These are phyloP conservation scores for Eupithecia vulgata DNA, from an alignment of 2,888 invertebrate genomes.

Conservation along the genomic window DNA sequence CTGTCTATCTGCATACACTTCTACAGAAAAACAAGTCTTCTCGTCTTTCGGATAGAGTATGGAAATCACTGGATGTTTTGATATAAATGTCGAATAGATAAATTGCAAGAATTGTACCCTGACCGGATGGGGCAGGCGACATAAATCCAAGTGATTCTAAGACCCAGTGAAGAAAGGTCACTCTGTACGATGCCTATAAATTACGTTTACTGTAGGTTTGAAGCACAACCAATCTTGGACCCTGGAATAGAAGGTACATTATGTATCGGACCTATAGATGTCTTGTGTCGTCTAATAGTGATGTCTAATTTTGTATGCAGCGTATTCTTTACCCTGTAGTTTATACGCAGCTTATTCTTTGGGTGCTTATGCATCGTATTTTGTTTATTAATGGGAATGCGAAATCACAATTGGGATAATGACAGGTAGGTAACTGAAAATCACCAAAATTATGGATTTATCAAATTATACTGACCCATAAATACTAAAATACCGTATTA, in stretches of 20 bases:
- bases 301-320: no score
- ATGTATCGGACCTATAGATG: background rate
- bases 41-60: background rate
- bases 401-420: background rate
- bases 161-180: constrained; percentile 24
- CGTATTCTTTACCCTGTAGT: background rate
- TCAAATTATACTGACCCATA: no score
- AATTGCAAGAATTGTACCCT: background rate
- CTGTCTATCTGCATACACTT: background rate
- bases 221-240: constrained; percentile 11
- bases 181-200: constrained; percentile 24
- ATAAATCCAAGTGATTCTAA: constrained; percentile 49
- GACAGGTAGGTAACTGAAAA: no score
- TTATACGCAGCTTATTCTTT: background rate
- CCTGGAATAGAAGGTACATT: background rate
- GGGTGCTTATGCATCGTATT: background rate
- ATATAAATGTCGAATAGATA: background rate
- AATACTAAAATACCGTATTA: no score
- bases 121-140: constrained; percentile 59
- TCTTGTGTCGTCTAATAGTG: no score
- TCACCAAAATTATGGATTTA: no score
- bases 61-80: background rate
- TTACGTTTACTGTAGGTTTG: constrained; percentile 11
- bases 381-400: background rate
- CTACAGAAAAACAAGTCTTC: background rate